Base-by-base conservation (phyloP, 2,888 invertebrate genomes). In the Harmothoe impar region DNA sequence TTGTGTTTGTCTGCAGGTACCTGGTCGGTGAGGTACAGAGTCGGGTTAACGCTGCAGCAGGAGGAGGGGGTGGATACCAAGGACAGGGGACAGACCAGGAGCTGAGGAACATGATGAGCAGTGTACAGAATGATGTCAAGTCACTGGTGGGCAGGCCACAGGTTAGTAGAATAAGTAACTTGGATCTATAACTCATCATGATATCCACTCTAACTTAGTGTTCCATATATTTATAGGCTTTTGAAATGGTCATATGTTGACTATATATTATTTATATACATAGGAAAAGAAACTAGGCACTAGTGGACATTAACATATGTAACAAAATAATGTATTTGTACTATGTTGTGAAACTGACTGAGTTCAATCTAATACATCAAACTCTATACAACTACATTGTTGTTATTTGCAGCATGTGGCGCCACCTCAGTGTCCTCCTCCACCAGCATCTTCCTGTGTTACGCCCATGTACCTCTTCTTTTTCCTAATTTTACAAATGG, bases 401-500 rank as follows among this genome's bases (percentile, higher is more conserved):
- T 78, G 78, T 29, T 78, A n/a, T n/a, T 51, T 90, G n/a, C 78
- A 77, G 81, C 84, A 90, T 25, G 78, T 81, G 33, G 62, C 56
- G 3, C 35, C 51, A 33, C 91, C 92, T 20, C 92, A 91, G 20
- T 94, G 94, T 91, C 94, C 94, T 10, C 91, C 93, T 54, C 92
- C 92, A 0, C 89, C 92, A n/a, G 35, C 90, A 20, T 90, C 92
- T 12, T 91, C 92, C 78, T 95, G 94, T 93, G 90, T 95, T 15
- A 93, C 94, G 12, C 92, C 94, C 0, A 91, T 94, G n/a, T 89
- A 94, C 43, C 94, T 95, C 90, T 93, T 95, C 90, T 52, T 94
- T 25, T 94, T 94, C 84, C 91, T 95, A 78, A 91, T 91, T 20
- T 89, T 93, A 68, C 95, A 95, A 91, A 81, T 94, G 51, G 91